phyloP scores from a whole-genome alignment of 2,113 vertebrate species.

The Electrona antarctica region DNA sequence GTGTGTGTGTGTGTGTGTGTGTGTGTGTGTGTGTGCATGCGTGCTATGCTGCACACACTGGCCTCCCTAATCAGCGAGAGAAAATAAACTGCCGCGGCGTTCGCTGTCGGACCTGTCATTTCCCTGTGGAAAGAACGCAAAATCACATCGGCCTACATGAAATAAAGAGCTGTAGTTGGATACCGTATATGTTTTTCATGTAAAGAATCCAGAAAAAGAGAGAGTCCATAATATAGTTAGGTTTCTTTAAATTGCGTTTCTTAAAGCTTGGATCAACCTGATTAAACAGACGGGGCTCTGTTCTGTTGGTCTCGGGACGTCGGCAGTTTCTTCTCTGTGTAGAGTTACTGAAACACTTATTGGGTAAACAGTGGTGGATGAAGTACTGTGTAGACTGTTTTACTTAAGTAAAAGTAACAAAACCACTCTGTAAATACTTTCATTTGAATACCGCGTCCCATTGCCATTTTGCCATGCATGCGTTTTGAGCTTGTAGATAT shows the following conservation, averaged over 20 bases:
- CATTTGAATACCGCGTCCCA: too few relatives aligned
- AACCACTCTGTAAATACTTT: too few relatives aligned
- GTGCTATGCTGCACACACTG: too few relatives aligned
- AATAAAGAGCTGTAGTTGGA: too few relatives aligned
- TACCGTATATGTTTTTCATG: slow-evolving; percentile 17
- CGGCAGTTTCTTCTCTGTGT: slow-evolving; percentile 8
- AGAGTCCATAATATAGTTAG: not conserved
- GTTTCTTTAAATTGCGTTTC: slow-evolving; percentile 7
- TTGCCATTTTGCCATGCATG: too few relatives aligned
- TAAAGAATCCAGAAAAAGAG: slow-evolving; percentile 14
- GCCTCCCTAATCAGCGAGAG: slow-evolving; percentile 76
- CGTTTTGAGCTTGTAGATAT: too few relatives aligned
- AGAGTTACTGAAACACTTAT: slow-evolving; percentile 42
- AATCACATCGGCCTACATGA: slow-evolving; percentile 16
- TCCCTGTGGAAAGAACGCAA: slow-evolving; percentile 6
- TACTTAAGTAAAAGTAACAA: too few relatives aligned
- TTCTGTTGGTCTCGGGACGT: slow-evolving; percentile 24
- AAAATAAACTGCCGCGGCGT: slow-evolving; percentile 77
- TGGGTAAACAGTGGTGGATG: slow-evolving; percentile 52
- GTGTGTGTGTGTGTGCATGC: too few relatives aligned
- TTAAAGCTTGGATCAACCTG: slow-evolving; percentile 25
- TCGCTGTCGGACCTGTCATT: slow-evolving; percentile 21
- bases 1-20: slow-evolving; percentile 20
- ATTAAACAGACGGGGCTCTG: slow-evolving; percentile 50
- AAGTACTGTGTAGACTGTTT: too few relatives aligned